These are phyloP conservation scores for Lithophane socia DNA, from an alignment of 2,888 invertebrate species.

Conservation along the genomic window DNA sequence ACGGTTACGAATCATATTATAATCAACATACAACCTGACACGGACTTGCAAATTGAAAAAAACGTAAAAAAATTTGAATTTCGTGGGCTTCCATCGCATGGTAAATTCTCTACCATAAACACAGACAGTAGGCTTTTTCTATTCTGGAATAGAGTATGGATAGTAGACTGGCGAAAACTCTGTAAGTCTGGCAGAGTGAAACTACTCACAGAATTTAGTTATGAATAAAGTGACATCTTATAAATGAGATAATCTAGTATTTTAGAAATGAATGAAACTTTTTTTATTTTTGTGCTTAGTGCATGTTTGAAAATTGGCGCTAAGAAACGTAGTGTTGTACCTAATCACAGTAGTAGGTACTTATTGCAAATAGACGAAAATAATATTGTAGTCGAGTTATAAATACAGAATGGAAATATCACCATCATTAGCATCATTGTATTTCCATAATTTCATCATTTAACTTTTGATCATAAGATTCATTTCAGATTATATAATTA, in stretches of 20 bases:
- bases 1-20: too few species aligned
- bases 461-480: background rate
- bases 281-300: background rate
- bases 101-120: background rate
- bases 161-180: background rate
- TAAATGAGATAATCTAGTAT: too few species aligned
- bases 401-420: background rate
- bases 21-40: too few species aligned
- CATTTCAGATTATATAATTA: background rate
- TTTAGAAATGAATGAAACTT: background rate
- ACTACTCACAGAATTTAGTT: too few species aligned
- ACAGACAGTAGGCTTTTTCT: background rate
- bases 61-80: too few species aligned
- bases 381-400: background rate
- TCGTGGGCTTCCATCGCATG: too few species aligned
- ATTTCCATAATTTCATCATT: background rate
- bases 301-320: slow-evolving; percentile 19
- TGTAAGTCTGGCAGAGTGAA: background rate
- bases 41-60: too few species aligned
- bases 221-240: too few species aligned
- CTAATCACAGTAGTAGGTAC: background rate
- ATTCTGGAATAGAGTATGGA: background rate
- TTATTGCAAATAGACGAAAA: background rate
- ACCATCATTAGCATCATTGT: background rate
- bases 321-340: slow-evolving; percentile 4